Percentiles rank a stretch among this genome's conserved stretches.
These are phyloP conservation scores for Actenoides lindsayi DNA, from an alignment of 2,113 vertebrate species.

Conservation along the genomic window DNA sequence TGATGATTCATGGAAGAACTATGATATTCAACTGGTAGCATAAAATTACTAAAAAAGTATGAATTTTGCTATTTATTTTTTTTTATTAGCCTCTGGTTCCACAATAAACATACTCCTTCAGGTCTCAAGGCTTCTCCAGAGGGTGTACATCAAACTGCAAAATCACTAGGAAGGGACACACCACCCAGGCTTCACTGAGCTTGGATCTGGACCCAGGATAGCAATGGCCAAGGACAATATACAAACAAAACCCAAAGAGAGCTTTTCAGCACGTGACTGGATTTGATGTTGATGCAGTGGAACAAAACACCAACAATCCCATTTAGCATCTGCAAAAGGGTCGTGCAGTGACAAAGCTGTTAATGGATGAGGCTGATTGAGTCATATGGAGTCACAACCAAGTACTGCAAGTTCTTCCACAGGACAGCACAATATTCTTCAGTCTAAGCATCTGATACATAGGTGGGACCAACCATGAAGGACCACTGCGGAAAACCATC, in stretches of 20 bases:
- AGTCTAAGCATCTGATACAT: accelerated
- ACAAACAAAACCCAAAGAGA: not conserved
- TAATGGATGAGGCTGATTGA: not conserved
- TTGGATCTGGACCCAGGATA: not conserved
- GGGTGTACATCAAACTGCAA: too few species aligned
- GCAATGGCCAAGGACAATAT: not conserved
- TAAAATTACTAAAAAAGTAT: not conserved
- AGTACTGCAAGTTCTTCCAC: accelerated
- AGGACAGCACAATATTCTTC: not conserved
- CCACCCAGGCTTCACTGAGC: too few species aligned
- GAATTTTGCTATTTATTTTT: not conserved
- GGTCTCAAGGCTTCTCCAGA: too few species aligned
- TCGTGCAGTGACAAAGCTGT: not conserved
- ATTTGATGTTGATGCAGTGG: not conserved
- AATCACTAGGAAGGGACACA: too few species aligned
- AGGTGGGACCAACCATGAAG: not conserved
- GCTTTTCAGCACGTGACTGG: not conserved
- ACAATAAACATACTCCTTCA: too few species aligned
- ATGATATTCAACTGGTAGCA: not conserved
- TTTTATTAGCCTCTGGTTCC: not conserved
- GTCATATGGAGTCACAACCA: not conserved
- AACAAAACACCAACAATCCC: not conserved
- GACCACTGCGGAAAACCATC: not conserved
- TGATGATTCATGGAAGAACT: not conserved
- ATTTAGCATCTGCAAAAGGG: not conserved